Evolutionary conservation across 37 sponge, comb jelly and placozoan genomes (phyloP), one percentile per base, ranked within the genome.

Genomic region (Cladorhizidae sp.): DNA sequence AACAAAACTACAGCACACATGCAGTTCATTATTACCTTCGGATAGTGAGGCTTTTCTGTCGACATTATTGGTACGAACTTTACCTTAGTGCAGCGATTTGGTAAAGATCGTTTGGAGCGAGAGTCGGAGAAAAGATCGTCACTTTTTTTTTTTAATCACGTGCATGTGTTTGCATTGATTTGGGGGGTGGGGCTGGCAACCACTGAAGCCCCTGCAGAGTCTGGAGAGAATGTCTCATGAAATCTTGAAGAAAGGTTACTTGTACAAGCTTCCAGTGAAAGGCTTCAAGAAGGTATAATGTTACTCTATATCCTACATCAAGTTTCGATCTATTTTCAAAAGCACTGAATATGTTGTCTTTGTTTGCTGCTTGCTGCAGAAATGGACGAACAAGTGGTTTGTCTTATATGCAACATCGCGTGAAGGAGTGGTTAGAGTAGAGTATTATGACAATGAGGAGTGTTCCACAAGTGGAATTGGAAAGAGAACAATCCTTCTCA

Each of bases 211-310:
- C 69, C 14, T 23, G 22, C 11, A 11, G n/a, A 11, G 15, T 70
- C 35, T 11, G 7, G n/a, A n/a, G 18, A 37, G 45, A 49, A 83
- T 83, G 83, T 74, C 83, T 83, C 54, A 28, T 17, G 67, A 18
- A 29, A 18, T 29, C 32, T 15, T 81, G 23, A 57, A 55, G 49
- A 80, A 68, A 35, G 93, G 93, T 41, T 88, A 92, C 56, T 61
- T 92, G 50, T 65, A 78, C 79, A 92, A 92, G 70, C 78, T 88
- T 21, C 88, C 93, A 12, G 83, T 87, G 26, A 77, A 77, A 18
- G 82, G 93, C 26, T 32, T 88, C 29, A 45, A 88, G 28, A 92
- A 92, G 82, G 93, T 92, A n/a, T n/a, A n/a, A n/a, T n/a, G n/a
- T n/a, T n/a, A n/a, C 61, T 72, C 26, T 3, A n/a, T n/a, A n/a